Evolutionary conservation across 2,113 vertebrate genomes (phyloP).

Genomic region (Daubentonia madagascariensis): DNA sequence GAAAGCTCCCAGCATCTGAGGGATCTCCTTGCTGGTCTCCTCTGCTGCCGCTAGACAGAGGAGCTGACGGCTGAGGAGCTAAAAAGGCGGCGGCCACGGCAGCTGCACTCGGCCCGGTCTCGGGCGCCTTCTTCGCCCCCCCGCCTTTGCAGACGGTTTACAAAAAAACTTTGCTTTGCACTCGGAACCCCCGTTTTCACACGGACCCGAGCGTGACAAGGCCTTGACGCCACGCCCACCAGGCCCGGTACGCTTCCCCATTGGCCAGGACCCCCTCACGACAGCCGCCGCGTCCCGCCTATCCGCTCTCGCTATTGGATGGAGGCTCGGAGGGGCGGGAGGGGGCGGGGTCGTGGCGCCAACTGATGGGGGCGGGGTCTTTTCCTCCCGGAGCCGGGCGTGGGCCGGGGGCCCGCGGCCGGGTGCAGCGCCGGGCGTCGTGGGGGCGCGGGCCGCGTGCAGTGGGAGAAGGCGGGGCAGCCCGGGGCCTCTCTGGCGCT

Average conservation of each 20-base stretch:
- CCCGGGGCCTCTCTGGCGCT: not conserved
- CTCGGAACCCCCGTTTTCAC: constrained; percentile 98
- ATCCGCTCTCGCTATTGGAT: constrained; percentile 57
- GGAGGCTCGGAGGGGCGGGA: not conserved
- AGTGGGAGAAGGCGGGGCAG: constrained; percentile 31
- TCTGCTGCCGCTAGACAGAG: not conserved
- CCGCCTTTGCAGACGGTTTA: constrained; percentile 91
- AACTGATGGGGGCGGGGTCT: constrained; percentile 59
- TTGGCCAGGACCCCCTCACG: constrained; percentile 64
- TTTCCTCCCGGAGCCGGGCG: constrained; percentile 51
- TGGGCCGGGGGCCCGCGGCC: constrained; percentile 69
- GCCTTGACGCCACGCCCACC: constrained; percentile 39
- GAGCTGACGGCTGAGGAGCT: not conserved
- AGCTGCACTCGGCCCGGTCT: constrained; percentile 64
- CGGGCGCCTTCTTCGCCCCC: constrained; percentile 68
- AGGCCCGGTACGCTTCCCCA: constrained; percentile 52
- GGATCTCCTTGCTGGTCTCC: not conserved
- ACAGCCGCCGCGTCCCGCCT: constrained; percentile 56
- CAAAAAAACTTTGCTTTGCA: constrained; percentile 99
- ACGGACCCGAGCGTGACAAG: constrained; percentile 87
- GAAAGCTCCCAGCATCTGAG: constrained; percentile 48
- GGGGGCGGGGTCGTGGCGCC: not conserved
- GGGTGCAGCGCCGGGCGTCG: constrained; percentile 61
- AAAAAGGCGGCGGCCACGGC: constrained; percentile 33
- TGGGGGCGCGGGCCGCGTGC: constrained; percentile 71